These are phyloP conservation scores for Apamea epomidion DNA, from an alignment of 2,888 invertebrate genomes.

Conservation along the genomic window DNA sequence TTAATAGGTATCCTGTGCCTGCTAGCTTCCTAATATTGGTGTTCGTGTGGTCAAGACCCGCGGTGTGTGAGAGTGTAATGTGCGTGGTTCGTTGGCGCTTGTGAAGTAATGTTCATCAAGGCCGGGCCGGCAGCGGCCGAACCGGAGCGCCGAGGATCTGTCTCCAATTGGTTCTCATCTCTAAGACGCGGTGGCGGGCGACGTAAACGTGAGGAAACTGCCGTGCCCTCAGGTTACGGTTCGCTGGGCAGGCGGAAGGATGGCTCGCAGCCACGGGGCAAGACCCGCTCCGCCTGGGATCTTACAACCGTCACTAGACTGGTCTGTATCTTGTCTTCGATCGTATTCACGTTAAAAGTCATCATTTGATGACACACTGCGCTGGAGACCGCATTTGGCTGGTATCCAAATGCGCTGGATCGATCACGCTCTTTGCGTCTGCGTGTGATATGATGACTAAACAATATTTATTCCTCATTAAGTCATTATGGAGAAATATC, in stretches of 20 bases:
- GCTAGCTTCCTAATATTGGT: slow-evolving; percentile 81
- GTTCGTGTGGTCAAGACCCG: slow-evolving; percentile 74
- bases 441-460: slow-evolving; percentile 80
- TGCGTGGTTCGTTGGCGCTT: slow-evolving; percentile 80
- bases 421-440: slow-evolving; percentile 83
- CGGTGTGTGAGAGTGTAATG: slow-evolving; percentile 82
- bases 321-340: slow-evolving; percentile 87
- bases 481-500: slow-evolving; percentile 31
- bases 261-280: slow-evolving; percentile 84
- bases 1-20: slow-evolving; percentile 84
- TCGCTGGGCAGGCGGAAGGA: slow-evolving; percentile 89
- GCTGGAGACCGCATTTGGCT: slow-evolving; percentile 85
- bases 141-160: slow-evolving; percentile 92
- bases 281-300: slow-evolving; percentile 91
- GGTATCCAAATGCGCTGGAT: slow-evolving; percentile 86
- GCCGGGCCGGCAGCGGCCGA: slow-evolving; percentile 86
- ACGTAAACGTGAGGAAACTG: slow-evolving; percentile 85
- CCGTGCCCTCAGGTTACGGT: slow-evolving; percentile 86
- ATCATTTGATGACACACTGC: slow-evolving; percentile 67
- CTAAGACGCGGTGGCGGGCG: slow-evolving; percentile 91
- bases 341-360: slow-evolving; percentile 63
- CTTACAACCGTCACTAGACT: slow-evolving; percentile 90
- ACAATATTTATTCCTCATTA: slow-evolving; percentile 70
- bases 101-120: slow-evolving; percentile 90
- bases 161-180: slow-evolving; percentile 95